A percentile compares a stretch with the other conserved stretches of the same genome.
These are phyloP conservation scores for Pristiophorus japonicus DNA, from an alignment of 2,113 vertebrate genomes.

Conservation along the genomic window DNA sequence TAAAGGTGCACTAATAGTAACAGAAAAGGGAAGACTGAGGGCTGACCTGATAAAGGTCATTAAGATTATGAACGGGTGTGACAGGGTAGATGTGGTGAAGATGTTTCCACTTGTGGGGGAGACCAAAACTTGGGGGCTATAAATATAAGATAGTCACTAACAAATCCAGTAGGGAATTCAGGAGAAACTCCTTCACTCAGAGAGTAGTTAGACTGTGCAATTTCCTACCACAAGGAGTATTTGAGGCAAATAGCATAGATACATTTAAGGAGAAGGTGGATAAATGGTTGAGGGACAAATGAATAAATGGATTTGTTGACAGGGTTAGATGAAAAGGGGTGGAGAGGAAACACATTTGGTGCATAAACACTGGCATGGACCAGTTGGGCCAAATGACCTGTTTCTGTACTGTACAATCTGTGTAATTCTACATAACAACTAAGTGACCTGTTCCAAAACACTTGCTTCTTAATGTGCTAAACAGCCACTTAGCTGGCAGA, in stretches of 20 bases:
- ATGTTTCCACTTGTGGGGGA: neutral
- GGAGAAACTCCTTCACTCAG: no score
- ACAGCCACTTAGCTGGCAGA: neutral
- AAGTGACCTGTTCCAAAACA: neutral
- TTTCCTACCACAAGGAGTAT: no score
- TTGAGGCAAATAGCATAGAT: no score
- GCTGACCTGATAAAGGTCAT: neutral
- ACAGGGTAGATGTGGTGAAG: neutral
- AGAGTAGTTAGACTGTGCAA: no score
- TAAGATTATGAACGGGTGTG: neutral
- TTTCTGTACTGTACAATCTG: neutral
- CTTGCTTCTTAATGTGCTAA: neutral
- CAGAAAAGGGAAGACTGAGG: neutral
- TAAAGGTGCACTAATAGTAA: neutral
- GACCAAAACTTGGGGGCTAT: neutral
- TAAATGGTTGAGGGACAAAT: no score
- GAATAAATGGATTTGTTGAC: no score
- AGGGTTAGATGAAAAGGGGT: no score
- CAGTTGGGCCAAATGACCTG: neutral
- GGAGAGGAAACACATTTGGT: no score
- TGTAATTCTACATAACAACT: neutral
- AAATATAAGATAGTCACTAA: neutral
- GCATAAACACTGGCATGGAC: neutral
- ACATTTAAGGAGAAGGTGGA: no score
- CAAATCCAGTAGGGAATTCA: no score